Conservation (phyloP, 2,888 invertebrate genomes). For the Leptinotarsa haldemani region DNA sequence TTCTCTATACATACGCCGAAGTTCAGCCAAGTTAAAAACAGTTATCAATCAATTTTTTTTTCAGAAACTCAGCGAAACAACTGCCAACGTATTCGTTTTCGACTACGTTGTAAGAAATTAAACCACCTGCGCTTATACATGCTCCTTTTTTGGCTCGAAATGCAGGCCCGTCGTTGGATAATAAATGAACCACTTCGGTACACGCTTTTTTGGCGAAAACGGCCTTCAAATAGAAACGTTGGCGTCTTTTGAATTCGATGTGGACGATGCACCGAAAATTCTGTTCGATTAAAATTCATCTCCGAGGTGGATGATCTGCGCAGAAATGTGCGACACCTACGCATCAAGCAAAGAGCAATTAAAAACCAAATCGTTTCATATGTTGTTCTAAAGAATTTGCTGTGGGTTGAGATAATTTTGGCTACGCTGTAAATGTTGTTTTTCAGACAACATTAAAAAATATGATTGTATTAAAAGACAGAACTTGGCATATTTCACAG, state of each 20-base stretch:
- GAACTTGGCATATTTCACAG: too few species aligned
- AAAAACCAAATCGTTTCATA: not conserved
- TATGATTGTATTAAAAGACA: too few species aligned
- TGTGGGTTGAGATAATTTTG: too few species aligned
- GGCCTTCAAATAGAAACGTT: not conserved
- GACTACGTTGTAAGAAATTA: not conserved
- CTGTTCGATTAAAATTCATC: not conserved
- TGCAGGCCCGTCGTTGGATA: not conserved
- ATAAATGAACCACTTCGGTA: not conserved
- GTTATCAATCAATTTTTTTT: not conserved
- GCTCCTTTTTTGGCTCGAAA: constrained; percentile 7
- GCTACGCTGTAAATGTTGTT: not conserved
- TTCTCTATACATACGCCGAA: not conserved
- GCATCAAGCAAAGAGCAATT: not conserved
- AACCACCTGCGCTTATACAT: not conserved
- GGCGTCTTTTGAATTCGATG: not conserved
- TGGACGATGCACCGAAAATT: not conserved
- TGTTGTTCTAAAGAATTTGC: too few species aligned
- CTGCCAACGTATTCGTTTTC: constrained; percentile 2
- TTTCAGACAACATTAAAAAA: too few species aligned
- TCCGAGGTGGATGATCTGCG: constrained; percentile 1
- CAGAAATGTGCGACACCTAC: not conserved
- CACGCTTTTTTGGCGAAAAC: constrained; percentile 8
- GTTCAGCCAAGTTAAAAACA: not conserved
- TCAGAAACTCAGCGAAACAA: not conserved